These are phyloP conservation scores for Lateolabrax maculatus DNA, from an alignment of 2,797 vertebrate species.

Conservation along the genomic window DNA sequence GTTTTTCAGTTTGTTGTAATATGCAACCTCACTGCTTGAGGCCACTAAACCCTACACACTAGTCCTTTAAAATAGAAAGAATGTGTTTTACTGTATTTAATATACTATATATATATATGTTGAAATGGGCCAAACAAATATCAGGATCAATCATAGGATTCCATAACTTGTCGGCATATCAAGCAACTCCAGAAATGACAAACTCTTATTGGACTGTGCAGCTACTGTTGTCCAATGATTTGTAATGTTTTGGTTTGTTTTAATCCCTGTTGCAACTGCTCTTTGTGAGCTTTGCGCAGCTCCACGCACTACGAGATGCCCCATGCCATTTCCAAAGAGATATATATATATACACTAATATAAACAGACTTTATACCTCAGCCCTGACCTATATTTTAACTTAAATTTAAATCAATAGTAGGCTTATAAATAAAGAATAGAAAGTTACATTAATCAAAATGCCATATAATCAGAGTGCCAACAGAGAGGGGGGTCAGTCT, in stretches of 20 bases:
- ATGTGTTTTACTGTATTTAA: background rate
- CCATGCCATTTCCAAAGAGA: background rate
- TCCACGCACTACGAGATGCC: too few species aligned
- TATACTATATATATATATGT: background rate
- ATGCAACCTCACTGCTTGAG: too few species aligned
- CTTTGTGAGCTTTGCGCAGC: too few species aligned
- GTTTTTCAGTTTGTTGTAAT: too few species aligned
- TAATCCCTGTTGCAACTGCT: too few species aligned
- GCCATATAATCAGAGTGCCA: slow-evolving; percentile 15
- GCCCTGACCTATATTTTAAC: slow-evolving; percentile 29
- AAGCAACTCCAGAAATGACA: background rate
- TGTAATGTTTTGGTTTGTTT: background rate
- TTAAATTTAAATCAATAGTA: slow-evolving; percentile 26
- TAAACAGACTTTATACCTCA: slow-evolving; percentile 16
- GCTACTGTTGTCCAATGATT: background rate
- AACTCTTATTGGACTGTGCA: background rate
- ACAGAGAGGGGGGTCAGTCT: slow-evolving; percentile 10
- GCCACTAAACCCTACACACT: too few species aligned
- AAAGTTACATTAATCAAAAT: slow-evolving; percentile 26
- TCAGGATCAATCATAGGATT: background rate
- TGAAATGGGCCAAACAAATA: background rate
- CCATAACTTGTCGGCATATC: background rate
- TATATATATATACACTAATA: slow-evolving; percentile 3
- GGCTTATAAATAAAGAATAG: slow-evolving; percentile 4
- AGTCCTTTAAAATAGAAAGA: background rate